Conservation (phyloP, 1,140 invertebrate species). For the Papilio xuthus region DNA sequence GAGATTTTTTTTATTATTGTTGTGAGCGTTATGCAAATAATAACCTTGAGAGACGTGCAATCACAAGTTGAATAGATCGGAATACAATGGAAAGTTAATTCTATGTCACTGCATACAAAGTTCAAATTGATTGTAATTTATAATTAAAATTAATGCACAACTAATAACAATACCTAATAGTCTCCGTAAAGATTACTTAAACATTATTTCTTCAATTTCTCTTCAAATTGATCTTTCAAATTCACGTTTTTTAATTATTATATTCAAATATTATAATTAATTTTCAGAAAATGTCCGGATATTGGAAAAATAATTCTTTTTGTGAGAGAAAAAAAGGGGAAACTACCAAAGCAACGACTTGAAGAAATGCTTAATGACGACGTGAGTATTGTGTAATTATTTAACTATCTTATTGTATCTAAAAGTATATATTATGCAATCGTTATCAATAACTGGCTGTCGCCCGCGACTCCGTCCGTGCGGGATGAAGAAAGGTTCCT, state of each 20-base stretch:
- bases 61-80: not conserved
- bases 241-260: not conserved
- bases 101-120: not conserved
- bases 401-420: too few species aligned
- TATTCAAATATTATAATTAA: not conserved
- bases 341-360: constrained; percentile 86
- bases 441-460: too few species aligned
- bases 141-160: not conserved
- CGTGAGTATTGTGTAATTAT: constrained; percentile 75
- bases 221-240: not conserved
- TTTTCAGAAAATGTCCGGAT: constrained; percentile 80
- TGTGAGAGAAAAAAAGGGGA: constrained; percentile 90
- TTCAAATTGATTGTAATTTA: not conserved
- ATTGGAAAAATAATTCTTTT: constrained; percentile 89
- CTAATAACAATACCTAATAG: not conserved
- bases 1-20: constrained; percentile 17
- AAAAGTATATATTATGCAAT: too few species aligned
- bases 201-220: not conserved
- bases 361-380: constrained; percentile 86
- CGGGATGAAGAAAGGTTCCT: too few species aligned
- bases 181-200: not conserved
- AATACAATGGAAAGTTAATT: constrained; percentile 1
- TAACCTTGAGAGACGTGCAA: not conserved
- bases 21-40: not conserved
- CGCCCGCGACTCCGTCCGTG: too few species aligned